Evolutionary conservation across 2,113 vertebrate genomes (phyloP).

Genomic region (Heloderma charlesbogerti): DNA sequence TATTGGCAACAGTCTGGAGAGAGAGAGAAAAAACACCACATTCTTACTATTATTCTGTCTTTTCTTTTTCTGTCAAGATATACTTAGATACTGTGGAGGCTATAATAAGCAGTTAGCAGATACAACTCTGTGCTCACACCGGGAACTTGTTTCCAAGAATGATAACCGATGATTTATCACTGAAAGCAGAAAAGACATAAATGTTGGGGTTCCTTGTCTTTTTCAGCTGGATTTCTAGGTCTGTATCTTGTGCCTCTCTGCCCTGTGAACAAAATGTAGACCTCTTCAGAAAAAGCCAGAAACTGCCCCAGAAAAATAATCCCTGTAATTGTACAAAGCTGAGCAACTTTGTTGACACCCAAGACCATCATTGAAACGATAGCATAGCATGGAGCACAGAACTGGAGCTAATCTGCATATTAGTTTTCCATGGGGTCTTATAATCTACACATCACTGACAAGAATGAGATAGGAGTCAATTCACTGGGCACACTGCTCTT

Average conservation of each 20-base stretch:
- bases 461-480: background rate
- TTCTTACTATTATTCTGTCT: slow-evolving; percentile 10
- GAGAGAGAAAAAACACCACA: slow-evolving; percentile 5
- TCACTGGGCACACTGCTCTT: background rate
- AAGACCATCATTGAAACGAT: background rate
- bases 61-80: slow-evolving; percentile 43
- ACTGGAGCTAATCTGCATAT: background rate
- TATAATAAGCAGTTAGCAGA: slow-evolving; percentile 36
- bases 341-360: background rate
- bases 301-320: slow-evolving; percentile 16
- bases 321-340: background rate
- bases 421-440: background rate
- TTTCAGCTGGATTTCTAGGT: background rate
- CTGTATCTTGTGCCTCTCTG: background rate
- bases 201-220: background rate
- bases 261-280: background rate
- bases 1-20: slow-evolving; percentile 11
- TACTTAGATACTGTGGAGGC: slow-evolving; percentile 31
- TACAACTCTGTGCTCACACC: background rate
- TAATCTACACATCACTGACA: background rate
- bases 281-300: slow-evolving; percentile 19
- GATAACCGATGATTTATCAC: slow-evolving; percentile 24
- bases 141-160: slow-evolving; percentile 13
- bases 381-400: background rate
- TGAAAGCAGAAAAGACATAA: background rate